Evolutionary conservation across 2,888 invertebrate species (phyloP).

Genomic region (Rhagium mordax): DNA sequence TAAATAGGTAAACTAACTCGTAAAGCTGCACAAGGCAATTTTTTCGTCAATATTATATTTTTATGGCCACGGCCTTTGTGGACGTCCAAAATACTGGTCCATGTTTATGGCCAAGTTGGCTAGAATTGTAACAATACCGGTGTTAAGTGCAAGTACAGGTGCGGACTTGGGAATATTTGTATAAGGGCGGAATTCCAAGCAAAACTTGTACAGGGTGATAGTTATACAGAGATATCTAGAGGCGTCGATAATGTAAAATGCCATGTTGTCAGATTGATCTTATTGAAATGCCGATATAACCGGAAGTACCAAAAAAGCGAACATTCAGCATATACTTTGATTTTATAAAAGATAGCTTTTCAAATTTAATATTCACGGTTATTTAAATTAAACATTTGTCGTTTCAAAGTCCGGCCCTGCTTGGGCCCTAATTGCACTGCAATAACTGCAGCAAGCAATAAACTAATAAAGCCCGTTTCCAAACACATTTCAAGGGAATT

Average conservation of each 20-base stretch:
- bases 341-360: too few species aligned
- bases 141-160: neutral
- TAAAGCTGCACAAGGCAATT: too few species aligned
- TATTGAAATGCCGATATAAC: too few species aligned
- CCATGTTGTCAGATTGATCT: too few species aligned
- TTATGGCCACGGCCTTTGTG: neutral
- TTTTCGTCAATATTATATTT: neutral
- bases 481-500: constrained; percentile 33
- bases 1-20: neutral
- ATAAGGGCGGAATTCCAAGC: too few species aligned
- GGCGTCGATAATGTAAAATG: too few species aligned
- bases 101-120: neutral
- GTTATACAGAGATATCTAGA: too few species aligned
- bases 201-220: too few species aligned
- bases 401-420: neutral
- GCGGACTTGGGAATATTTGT: neutral
- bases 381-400: too few species aligned
- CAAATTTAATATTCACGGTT: too few species aligned
- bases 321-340: too few species aligned
- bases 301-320: too few species aligned
- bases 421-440: neutral
- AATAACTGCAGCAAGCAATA: neutral
- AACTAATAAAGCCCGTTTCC: neutral
- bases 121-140: neutral
- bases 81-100: neutral